phyloP scores from a whole-genome alignment of 2,797 vertebrate species.

The Sebastes taczanowskii region DNA sequence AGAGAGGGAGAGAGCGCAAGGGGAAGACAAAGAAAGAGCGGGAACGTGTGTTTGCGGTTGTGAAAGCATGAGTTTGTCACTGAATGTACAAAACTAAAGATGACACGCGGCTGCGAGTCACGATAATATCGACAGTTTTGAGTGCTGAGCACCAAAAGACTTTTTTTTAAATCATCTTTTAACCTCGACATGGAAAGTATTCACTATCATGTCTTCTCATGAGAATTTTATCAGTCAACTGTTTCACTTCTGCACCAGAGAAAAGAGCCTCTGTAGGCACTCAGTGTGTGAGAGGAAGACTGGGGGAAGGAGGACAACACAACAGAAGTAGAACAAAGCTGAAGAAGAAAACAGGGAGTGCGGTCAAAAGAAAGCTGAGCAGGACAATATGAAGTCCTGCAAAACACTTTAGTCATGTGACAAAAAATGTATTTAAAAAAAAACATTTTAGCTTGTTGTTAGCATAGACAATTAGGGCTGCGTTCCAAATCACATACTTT shows the following conservation, averaged over 20 bases:
- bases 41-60: constrained; percentile 51
- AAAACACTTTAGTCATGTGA: neutral
- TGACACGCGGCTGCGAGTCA: neutral
- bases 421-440: neutral
- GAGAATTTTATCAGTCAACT: constrained; percentile 28
- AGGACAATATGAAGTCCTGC: neutral
- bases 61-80: constrained; percentile 31
- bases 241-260: constrained; percentile 79
- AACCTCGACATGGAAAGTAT: neutral
- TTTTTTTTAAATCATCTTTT: neutral
- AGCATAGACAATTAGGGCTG: neutral
- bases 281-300: neutral
- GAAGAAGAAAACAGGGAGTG: neutral
- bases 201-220: neutral
- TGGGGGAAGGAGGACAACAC: neutral
- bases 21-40: constrained; percentile 51
- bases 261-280: neutral
- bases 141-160: neutral
- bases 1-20: constrained; percentile 13
- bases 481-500: too few species aligned
- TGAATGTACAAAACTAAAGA: neutral
- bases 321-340: constrained; percentile 12
- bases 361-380: neutral
- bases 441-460: neutral
- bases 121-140: constrained; percentile 18